phyloP scores from a whole-genome alignment of 2,797 vertebrate genomes.

The Pseudotriccus pelzelni region DNA sequence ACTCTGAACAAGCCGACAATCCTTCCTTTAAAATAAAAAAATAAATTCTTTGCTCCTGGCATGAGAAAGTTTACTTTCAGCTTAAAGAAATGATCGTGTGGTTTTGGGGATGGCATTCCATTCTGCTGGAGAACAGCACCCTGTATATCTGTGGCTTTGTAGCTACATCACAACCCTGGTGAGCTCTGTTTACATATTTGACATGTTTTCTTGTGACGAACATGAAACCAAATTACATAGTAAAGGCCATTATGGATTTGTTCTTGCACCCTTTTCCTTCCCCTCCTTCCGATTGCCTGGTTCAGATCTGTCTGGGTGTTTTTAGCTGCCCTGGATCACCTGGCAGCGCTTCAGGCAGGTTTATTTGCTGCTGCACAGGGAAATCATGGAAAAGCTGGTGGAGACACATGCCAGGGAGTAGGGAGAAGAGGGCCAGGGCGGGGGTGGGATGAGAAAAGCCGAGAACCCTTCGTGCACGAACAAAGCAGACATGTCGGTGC shows the following conservation, averaged over 20 bases:
- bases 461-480: conserved; percentile 28
- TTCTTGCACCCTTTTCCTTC: conserved; percentile 40
- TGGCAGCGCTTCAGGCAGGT: background rate
- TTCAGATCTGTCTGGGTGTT: background rate
- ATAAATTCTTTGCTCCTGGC: conserved; percentile 49
- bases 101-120: conserved; percentile 75
- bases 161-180: conserved; percentile 62
- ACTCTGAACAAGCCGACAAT: conserved; percentile 27
- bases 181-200: conserved; percentile 80
- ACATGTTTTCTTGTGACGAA: conserved; percentile 78
- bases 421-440: background rate
- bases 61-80: conserved; percentile 78
- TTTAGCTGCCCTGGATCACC: background rate
- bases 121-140: conserved; percentile 58
- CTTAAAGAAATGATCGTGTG: conserved; percentile 72
- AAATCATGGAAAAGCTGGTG: conserved; percentile 2
- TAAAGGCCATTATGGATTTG: conserved; percentile 49
- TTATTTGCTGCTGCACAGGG: background rate
- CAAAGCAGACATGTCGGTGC: background rate
- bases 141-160: conserved; percentile 64
- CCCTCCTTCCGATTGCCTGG: conserved; percentile 3
- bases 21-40: conserved; percentile 37
- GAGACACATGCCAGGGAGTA: background rate
- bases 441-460: conserved; percentile 5
- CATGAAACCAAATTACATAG: conserved; percentile 78